A percentile compares a stretch with the other conserved stretches of the same genome.
Conservation (phyloP, 1,140 invertebrate genomes). For the Prorops nasuta region DNA sequence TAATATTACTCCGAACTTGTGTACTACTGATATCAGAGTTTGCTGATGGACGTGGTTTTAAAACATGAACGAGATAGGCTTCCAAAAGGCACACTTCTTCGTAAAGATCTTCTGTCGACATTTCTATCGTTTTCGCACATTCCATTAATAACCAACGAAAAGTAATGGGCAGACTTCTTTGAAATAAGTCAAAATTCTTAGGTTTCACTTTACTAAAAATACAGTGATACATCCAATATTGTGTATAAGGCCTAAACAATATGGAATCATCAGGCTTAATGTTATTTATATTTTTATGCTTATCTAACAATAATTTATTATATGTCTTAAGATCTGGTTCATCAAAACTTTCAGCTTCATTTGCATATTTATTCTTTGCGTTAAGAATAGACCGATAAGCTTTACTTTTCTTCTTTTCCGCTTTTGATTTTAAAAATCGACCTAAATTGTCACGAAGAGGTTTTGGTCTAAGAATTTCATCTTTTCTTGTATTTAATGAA, state of each 20-base stretch:
- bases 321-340: neutral
- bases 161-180: conserved; percentile 48
- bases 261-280: conserved; percentile 12
- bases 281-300: neutral
- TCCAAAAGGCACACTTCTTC: conserved; percentile 49
- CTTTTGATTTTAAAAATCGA: no score
- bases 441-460: no score
- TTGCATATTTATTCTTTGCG: neutral
- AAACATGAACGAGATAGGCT: conserved; percentile 28
- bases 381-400: no score
- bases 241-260: conserved; percentile 37
- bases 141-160: conserved; percentile 59
- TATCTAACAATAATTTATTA: neutral
- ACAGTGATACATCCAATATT: conserved; percentile 48
- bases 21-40: neutral
- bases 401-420: neutral
- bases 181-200: conserved; percentile 43
- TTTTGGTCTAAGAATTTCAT: no score
- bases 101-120: conserved; percentile 49
- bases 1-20: neutral
- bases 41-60: neutral
- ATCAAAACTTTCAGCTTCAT: neutral
- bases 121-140: conserved; percentile 52
- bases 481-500: no score
- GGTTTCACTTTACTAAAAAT: conserved; percentile 31